Evolutionary conservation across 2,888 invertebrate genomes (phyloP), one percentile per base, ranked within the genome.

Genomic region (Aleiodes alternator): DNA sequence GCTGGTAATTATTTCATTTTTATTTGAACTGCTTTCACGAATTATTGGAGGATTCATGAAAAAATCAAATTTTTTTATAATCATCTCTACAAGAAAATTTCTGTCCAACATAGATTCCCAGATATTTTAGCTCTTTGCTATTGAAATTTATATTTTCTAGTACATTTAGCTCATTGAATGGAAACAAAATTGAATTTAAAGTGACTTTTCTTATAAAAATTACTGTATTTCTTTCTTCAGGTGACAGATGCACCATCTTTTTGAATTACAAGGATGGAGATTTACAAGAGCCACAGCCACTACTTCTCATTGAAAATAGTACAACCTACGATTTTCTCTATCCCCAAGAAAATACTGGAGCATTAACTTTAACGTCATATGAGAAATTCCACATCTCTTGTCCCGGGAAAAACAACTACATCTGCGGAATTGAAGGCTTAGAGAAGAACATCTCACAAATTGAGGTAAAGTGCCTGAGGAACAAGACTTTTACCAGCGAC

Each of bases 221-320:
- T 14, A 53, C 14, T 14, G 5, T 5, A 53, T 16, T 55, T 55
- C 7, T 7, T n/a, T 73, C 34, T 55, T 31, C 76, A 83, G 84
- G 14, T 14, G 34, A 29, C 16, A 81, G 77, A 34, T 93, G 93
- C 81, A 83, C 86, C 4, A 84, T 93, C 70, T 89, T 82, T 9
- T 80, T 80, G 53, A 72, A 72, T 3, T 83, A 90, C 61, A 86
- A 90, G 2, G 90, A 90, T 64, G 90, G 91, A 12, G 92, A 92
- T 80, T 87, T 93, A 2, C 90, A 90, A 0, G 91, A 91, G 75
- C 92, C 92, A 0, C 93, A 94, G 83, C 93, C 94, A 0, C 89
- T 94, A 4, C 91, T 92, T 80, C 83, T 94, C 1, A 88, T 81
- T 3, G 7, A 56, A 53, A 72, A 76, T 38, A 73, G 76, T 8